Percentiles rank a stretch among this genome's conserved stretches.
phyloP scores from a whole-genome alignment of 1,140 invertebrate species.

The Temnothorax longispinosus region DNA sequence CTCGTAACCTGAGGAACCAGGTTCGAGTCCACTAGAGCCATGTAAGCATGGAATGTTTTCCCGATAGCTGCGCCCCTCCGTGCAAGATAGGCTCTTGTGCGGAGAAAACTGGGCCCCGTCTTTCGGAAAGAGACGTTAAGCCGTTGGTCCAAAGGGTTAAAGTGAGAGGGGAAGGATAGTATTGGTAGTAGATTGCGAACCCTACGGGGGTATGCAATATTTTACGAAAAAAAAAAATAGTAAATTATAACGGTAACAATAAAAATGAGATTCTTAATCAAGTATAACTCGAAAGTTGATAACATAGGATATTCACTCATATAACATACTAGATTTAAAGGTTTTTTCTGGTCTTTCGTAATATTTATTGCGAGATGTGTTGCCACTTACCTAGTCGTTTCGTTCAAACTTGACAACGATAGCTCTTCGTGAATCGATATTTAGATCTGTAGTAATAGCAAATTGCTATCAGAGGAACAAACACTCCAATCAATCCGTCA shows the following conservation, averaged over 20 bases:
- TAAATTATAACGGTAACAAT: neutral
- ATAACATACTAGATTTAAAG: neutral
- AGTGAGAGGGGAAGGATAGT: too few relatives aligned
- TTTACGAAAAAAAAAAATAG: too few relatives aligned
- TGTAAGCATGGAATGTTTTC: too few relatives aligned
- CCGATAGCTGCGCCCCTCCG: too few relatives aligned
- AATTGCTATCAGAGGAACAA: neutral
- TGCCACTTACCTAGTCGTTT: slow-evolving; percentile 29
- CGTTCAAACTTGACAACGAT: neutral
- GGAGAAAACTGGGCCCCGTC: too few relatives aligned
- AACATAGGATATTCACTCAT: neutral
- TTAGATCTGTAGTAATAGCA: neutral
- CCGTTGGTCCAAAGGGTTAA: too few relatives aligned
- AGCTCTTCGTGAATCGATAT: neutral
- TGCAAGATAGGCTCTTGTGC: too few relatives aligned
- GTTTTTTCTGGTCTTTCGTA: neutral
- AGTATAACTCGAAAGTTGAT: neutral
- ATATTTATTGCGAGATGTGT: neutral
- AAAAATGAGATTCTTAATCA: neutral
- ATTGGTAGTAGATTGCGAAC: too few relatives aligned
- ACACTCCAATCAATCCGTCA: neutral
- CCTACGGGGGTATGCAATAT: too few relatives aligned
- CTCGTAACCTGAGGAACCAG: too few relatives aligned
- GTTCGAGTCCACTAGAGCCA: too few relatives aligned
- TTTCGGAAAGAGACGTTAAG: too few relatives aligned